Percentiles rank a stretch among this genome's conserved stretches.
These are phyloP conservation scores for Hypotaenidia okinawae DNA, from an alignment of 2,797 vertebrate genomes.

Conservation along the genomic window DNA sequence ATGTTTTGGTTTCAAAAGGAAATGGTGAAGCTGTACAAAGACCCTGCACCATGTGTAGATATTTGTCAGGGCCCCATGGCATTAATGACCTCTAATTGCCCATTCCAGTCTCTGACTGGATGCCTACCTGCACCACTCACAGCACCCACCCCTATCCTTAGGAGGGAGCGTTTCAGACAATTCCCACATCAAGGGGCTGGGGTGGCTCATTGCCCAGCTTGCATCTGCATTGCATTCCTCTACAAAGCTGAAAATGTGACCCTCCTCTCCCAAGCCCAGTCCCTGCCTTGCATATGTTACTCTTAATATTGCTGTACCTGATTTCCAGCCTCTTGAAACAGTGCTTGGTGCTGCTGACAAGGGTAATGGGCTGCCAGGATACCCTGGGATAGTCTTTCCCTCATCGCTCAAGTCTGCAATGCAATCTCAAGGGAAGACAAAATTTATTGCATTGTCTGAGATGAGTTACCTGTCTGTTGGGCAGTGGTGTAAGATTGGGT, in stretches of 20 bases:
- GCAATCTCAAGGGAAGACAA: not conserved
- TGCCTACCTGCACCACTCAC: not conserved
- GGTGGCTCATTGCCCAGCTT: not conserved
- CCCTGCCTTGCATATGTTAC: not conserved
- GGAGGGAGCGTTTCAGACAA: not conserved
- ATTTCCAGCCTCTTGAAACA: not conserved
- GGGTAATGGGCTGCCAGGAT: not conserved
- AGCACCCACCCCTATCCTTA: not conserved
- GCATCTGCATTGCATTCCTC: not conserved
- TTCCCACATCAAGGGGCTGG: not conserved
- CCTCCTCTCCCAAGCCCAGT: not conserved
- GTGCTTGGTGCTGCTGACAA: not conserved
- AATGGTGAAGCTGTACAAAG: not conserved
- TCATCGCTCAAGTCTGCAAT: not conserved
- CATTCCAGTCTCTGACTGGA: not conserved
- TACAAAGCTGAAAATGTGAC: not conserved
- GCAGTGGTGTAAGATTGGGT: not conserved
- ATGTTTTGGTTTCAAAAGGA: not conserved
- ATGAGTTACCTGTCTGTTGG: not conserved
- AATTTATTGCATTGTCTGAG: not conserved
- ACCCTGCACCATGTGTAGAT: not conserved
- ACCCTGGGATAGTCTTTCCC: not conserved
- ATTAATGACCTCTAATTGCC: not conserved
- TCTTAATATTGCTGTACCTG: not conserved
- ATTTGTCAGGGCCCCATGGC: not conserved